phyloP scores from a whole-genome alignment of 1,140 invertebrate species.

The Lasioglossum albipes region DNA sequence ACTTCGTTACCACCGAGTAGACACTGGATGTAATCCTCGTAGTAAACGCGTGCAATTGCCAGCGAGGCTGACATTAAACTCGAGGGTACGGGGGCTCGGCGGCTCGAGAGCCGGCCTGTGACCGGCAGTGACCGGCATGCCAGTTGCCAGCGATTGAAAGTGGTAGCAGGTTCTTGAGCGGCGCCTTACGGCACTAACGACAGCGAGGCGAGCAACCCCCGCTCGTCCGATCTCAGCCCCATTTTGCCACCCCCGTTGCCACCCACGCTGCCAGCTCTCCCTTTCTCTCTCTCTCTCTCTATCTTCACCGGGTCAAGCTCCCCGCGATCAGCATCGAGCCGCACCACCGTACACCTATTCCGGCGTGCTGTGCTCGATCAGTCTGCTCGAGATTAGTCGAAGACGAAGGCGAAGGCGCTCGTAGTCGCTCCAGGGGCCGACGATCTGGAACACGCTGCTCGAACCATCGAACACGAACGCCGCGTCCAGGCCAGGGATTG shows the following conservation, averaged over 20 bases:
- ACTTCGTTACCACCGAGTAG: too few species aligned
- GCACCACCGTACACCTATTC: conserved; percentile 47
- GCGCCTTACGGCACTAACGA: conserved; percentile 62
- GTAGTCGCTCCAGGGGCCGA: not conserved
- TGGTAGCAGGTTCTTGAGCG: conserved; percentile 53
- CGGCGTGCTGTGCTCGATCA: conserved; percentile 38
- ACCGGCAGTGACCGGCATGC: conserved; percentile 9
- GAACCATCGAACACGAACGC: too few species aligned
- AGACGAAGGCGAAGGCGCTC: not conserved
- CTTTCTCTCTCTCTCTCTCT: not conserved
- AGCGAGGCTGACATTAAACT: conserved; percentile 26
- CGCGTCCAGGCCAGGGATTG: too few species aligned
- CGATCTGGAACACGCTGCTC: not conserved
- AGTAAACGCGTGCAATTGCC: not conserved
- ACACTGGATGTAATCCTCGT: not conserved
- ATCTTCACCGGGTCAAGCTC: conserved; percentile 53
- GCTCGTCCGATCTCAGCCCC: conserved; percentile 26
- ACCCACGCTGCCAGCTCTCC: conserved; percentile 3
- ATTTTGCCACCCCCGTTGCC: conserved; percentile 13
- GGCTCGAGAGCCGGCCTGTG: not conserved
- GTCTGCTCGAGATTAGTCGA: conserved; percentile 17
- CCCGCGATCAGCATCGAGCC: conserved; percentile 63
- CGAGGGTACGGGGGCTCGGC: not conserved
- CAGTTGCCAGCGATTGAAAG: conserved; percentile 34
- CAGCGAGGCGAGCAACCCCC: conserved; percentile 7